phyloP scores from a whole-genome alignment of 2,797 vertebrate species.

The Loriculus beryllinus region DNA sequence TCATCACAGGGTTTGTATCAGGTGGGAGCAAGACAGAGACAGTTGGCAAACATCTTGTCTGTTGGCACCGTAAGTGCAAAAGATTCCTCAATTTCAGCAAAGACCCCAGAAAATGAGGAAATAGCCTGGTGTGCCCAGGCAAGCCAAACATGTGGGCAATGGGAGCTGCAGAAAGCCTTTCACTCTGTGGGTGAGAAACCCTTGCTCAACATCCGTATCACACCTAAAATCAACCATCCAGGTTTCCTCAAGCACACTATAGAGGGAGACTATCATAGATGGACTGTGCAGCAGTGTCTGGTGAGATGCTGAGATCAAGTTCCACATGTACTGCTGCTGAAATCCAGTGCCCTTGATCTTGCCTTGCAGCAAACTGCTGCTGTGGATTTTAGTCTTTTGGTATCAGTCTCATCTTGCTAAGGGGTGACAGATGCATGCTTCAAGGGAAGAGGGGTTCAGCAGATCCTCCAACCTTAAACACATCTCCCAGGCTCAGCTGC shows the following conservation, averaged over 20 bases:
- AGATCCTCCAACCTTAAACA: not conserved
- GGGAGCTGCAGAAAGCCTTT: not conserved
- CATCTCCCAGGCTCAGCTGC: not conserved
- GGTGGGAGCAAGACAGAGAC: not conserved
- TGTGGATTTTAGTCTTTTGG: not conserved
- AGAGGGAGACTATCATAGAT: not conserved
- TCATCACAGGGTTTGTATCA: not conserved
- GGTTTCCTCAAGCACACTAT: too few species aligned
- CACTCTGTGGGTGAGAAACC: not conserved
- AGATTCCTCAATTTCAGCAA: not conserved
- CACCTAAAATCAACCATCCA: not conserved
- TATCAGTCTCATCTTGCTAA: not conserved
- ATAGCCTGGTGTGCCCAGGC: not conserved
- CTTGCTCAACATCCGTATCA: not conserved
- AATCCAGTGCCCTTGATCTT: not conserved
- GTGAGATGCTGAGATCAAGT: rapidly evolving
- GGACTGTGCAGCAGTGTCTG: rapidly evolving
- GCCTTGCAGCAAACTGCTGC: not conserved
- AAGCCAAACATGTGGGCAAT: not conserved
- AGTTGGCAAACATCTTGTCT: not conserved
- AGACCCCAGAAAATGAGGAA: not conserved
- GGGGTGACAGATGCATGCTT: not conserved
- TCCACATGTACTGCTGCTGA: not conserved
- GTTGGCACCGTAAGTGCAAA: not conserved
- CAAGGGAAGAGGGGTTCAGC: not conserved